A percentile compares a stretch with the other conserved stretches of the same genome.
Conservation (phyloP, 2,113 vertebrate genomes). For the Cyanocitta stelleri region DNA sequence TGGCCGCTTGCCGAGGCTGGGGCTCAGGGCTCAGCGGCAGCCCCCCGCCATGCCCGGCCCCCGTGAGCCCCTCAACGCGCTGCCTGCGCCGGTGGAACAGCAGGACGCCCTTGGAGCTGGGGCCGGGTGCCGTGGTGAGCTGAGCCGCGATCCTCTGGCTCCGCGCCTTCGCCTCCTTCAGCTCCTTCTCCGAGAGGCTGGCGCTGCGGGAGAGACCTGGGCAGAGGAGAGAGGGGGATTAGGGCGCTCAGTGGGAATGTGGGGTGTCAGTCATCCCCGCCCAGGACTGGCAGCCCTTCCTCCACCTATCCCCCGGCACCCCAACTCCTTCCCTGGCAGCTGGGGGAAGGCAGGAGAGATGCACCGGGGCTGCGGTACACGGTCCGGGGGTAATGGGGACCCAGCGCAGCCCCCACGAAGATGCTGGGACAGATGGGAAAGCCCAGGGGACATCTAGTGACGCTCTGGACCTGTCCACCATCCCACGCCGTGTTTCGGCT, state of each 20-base stretch:
- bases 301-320: background rate
- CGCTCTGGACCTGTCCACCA: background rate
- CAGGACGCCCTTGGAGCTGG: constrained; percentile 88
- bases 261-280: rapidly evolving
- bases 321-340: background rate
- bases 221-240: background rate
- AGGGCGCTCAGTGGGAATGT: background rate
- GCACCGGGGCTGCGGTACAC: rapidly evolving
- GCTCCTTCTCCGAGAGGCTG: constrained; percentile 89
- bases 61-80: constrained; percentile 83
- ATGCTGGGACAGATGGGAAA: background rate
- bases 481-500: rapidly evolving
- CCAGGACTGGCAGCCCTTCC: background rate
- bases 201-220: constrained; percentile 82
- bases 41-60: background rate
- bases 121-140: constrained; percentile 83
- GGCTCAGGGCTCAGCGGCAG: background rate
- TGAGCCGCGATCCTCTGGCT: constrained; percentile 90
- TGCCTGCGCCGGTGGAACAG: constrained; percentile 91
- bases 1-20: background rate
- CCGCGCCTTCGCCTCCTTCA: constrained; percentile 85
- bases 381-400: background rate
- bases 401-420: rapidly evolving
- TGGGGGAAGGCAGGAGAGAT: background rate
- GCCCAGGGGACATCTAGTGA: background rate